Base-by-base conservation (phyloP, 2,113 vertebrate genomes). In the Polypterus senegalus region DNA sequence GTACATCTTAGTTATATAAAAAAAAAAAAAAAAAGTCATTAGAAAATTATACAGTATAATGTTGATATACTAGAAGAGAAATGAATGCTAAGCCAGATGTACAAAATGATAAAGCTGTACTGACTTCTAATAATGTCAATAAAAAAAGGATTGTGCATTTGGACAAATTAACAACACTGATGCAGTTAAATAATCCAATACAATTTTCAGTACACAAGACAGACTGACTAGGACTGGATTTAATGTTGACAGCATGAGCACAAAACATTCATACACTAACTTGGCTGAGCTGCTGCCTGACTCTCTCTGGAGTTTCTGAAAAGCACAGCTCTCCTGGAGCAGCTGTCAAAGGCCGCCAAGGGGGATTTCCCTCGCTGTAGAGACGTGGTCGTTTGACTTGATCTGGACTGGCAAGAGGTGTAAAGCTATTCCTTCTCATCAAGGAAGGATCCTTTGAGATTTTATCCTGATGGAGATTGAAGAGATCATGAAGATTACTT, bases 371-470 rank as follows among this genome's bases (percentile, higher is more conserved):
- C 45, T 90, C 86, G 70, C 93, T 94, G 91, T 92, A 92, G 78
- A 93, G 94, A 73, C 92, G 79, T 9, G 90, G 91, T 54, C 91
- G 91, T 83, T 88, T 89, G 75, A 88, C 75, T 73, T 83, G 86
- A 83, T 92, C 91, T 63, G 86, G 84, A 83, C 92, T 91, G 86
- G 91, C 91, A 81, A 94, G 79, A 10, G 91, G 93, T 6, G 91
- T 96, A 74, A 95, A 92, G 90, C 93, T 97, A 91, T 91, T 97
- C 77, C 93, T 87, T 71, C 93, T 89, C 70, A 88, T 90, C 79
- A 89, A 88, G 67, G 83, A 73, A 59, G 92, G 89, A 69, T 74
- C 83, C 83, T 73, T 74, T 58, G 79, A 80, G 66, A 81, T 76
- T 63, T 69, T 80, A 73, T 63, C 88, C 94, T 97, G 82, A 74